phyloP scores from a whole-genome alignment of 1,140 invertebrate genomes.

The Phthorimaea operculella region DNA sequence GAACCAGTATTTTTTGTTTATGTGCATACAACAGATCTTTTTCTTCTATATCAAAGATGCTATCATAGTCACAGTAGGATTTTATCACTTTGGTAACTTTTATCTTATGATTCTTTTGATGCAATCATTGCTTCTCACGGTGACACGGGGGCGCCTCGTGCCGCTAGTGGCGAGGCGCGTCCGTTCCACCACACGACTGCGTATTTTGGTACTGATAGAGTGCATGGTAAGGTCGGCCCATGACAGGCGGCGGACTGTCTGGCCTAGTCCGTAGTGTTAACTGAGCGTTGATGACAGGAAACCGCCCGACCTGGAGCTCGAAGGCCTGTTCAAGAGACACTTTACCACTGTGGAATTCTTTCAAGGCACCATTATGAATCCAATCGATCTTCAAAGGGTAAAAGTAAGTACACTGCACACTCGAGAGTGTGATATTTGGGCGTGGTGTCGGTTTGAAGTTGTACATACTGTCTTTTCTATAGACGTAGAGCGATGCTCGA shows the following conservation, averaged over 20 bases:
- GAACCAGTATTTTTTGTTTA: conserved; percentile 52
- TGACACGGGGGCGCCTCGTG: conserved; percentile 35
- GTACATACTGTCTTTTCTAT: conserved; percentile 59
- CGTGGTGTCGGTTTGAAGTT: conserved; percentile 64
- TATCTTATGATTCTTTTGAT: conserved; percentile 60
- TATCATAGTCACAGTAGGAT: conserved; percentile 65
- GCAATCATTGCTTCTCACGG: conserved; percentile 63
- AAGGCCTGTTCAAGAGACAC: conserved; percentile 99
- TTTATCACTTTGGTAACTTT: conserved; percentile 64
- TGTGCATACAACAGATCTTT: conserved; percentile 53
- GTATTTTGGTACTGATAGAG: conserved; percentile 59
- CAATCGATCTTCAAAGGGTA: conserved; percentile 98
- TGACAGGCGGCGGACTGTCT: conserved; percentile 56
- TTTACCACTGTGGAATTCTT: conserved; percentile 99
- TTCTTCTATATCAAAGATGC: conserved; percentile 53
- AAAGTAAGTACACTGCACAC: conserved; percentile 82
- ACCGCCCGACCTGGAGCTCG: conserved; percentile 96
- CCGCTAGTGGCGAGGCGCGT: conserved; percentile 20
- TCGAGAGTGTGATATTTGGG: conserved; percentile 48
- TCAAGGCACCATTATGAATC: conserved; percentile 99
- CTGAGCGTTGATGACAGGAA: conserved; percentile 78
- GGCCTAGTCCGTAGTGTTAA: conserved; percentile 58
- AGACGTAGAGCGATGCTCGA: conserved; percentile 60
- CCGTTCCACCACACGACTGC: conserved; percentile 47
- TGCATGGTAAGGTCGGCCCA: conserved; percentile 61